Conservation (phyloP, 2,888 invertebrate genomes). For the Cantharis nigra region DNA sequence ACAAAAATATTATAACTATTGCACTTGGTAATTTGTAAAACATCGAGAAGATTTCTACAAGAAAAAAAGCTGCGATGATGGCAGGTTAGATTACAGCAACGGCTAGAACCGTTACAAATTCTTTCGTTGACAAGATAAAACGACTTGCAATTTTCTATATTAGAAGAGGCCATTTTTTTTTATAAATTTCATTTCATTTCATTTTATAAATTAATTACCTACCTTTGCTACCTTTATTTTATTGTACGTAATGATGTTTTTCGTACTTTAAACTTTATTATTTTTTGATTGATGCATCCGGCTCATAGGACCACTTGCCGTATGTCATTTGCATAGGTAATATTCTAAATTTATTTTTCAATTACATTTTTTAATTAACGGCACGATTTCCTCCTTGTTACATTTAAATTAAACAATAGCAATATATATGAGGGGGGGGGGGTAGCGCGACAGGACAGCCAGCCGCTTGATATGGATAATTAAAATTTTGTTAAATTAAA, state of each 20-base stretch:
- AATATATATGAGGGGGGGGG: background rate
- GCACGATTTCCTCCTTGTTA: background rate
- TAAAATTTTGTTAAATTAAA: too few species aligned
- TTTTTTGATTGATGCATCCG: background rate
- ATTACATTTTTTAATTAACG: background rate
- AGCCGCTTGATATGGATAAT: too few species aligned
- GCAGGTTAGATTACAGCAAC: constrained; percentile 13
- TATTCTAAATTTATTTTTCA: background rate
- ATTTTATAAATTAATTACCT: background rate
- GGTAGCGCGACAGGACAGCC: too few species aligned
- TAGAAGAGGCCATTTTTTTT: constrained; percentile 12
- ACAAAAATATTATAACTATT: constrained; percentile 4
- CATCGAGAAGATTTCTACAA: constrained; percentile 9
- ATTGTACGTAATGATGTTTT: background rate
- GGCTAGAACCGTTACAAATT: constrained; percentile 22
- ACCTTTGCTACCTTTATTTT: background rate
- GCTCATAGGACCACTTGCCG: background rate
- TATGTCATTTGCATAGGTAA: background rate
- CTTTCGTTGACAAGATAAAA: constrained; percentile 19
- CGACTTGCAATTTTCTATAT: constrained; percentile 15
- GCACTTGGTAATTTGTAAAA: constrained; percentile 11
- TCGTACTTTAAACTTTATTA: background rate
- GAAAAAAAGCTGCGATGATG: constrained; percentile 13
- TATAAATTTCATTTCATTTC: background rate
- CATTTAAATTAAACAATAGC: background rate